phyloP scores from a whole-genome alignment of 2,888 invertebrate species.

The Autographa pulchrina region DNA sequence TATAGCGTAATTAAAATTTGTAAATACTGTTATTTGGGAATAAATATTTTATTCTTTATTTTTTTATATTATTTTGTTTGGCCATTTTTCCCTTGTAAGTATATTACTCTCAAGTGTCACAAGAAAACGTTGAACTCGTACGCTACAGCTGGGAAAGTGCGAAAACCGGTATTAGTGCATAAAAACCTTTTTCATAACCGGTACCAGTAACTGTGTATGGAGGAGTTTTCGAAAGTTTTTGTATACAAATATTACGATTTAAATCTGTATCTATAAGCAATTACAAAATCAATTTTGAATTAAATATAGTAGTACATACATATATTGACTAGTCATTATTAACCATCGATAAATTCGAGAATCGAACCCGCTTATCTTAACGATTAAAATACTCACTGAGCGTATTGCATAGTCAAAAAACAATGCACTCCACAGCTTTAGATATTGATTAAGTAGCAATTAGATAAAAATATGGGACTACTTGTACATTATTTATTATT shows the following conservation, averaged over 20 bases:
- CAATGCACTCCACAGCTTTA: no score
- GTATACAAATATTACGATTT: not conserved
- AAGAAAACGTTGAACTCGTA: not conserved
- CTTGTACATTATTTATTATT: no score
- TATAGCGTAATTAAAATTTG: slow-evolving; percentile 6
- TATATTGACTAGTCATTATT: no score
- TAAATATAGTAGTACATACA: no score
- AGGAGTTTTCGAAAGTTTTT: not conserved
- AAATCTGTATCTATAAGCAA: no score
- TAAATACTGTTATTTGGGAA: slow-evolving; percentile 2
- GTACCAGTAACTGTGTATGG: not conserved
- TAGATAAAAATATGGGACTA: no score
- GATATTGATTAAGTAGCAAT: no score
- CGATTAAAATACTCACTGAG: no score
- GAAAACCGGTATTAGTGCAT: not conserved
- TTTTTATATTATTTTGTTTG: not conserved
- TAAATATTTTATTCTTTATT: not conserved
- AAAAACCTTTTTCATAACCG: not conserved
- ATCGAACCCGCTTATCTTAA: not conserved
- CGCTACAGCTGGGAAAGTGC: not conserved
- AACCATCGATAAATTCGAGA: not conserved
- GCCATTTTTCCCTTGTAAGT: not conserved
- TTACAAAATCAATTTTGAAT: no score
- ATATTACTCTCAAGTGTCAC: not conserved
- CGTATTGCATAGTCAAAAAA: no score